A percentile compares a stretch with the other conserved stretches of the same genome.
phyloP scores from a whole-genome alignment of 1,140 invertebrate species.

The Dolichoris vasculosae region DNA sequence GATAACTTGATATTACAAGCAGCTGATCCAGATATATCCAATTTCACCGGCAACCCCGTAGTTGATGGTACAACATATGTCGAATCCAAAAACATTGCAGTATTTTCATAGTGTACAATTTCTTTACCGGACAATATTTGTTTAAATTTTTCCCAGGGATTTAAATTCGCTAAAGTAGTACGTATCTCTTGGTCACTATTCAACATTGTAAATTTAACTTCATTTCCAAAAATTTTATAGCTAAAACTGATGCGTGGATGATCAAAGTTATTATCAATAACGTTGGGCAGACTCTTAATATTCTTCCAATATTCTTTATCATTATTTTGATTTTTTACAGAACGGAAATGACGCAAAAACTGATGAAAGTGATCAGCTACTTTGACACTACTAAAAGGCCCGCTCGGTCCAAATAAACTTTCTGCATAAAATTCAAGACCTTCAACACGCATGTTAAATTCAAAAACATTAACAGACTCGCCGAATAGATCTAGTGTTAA shows the following conservation, averaged over 20 bases:
- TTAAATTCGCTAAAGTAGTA: conserved; percentile 77
- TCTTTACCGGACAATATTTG: conserved; percentile 85
- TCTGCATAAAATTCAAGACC: conserved; percentile 91
- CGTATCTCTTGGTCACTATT: conserved; percentile 81
- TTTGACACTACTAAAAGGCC: conserved; percentile 80
- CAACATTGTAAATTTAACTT: conserved; percentile 81
- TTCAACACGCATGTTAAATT: conserved; percentile 86
- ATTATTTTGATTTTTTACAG: conserved; percentile 67
- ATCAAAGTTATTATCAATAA: conserved; percentile 78
- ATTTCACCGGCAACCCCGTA: conserved; percentile 87
- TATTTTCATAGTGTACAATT: conserved; percentile 83
- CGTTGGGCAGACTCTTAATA: conserved; percentile 78
- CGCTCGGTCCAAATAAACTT: conserved; percentile 84
- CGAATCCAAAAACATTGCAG: conserved; percentile 88
- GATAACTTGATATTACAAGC: conserved; percentile 87
- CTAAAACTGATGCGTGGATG: conserved; percentile 76
- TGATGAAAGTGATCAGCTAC: conserved; percentile 76
- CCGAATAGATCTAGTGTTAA: conserved; percentile 93
- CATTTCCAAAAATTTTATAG: conserved; percentile 85
- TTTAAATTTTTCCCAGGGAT: conserved; percentile 81
- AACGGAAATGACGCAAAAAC: conserved; percentile 76
- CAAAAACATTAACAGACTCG: conserved; percentile 89
- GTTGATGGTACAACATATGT: conserved; percentile 90
- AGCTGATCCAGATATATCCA: conserved; percentile 89
- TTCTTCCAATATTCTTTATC: conserved; percentile 69